Base-by-base conservation (phyloP, 2,113 vertebrate species). In the Eurystomus gularis region DNA sequence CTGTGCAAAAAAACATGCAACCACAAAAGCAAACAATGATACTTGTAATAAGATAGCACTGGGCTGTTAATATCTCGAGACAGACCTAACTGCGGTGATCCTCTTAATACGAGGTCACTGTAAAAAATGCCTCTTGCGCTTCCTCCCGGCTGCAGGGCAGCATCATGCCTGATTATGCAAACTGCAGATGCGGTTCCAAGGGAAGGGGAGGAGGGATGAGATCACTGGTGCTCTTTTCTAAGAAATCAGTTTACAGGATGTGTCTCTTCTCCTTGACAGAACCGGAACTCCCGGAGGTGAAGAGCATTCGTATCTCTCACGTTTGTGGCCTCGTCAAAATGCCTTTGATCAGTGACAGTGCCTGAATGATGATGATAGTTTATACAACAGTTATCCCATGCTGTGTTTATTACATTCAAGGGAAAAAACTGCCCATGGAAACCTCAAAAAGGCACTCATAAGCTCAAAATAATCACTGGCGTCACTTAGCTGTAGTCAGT, bases 141-240 rank as follows among this genome's bases (percentile, higher is more conserved):
- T 94, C 82, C 76, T 91, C 62, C 49, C 1, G 23, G 37, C 79
- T 75, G 81, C 80, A 94, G 88, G 71, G 71, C 31, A 93, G 85
- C 90, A 88, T 62, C 75, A 54, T 2, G 9, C 48, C 87, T 8
- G 1, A 58, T 91, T 91, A 88, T 70, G 76, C 88, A 76, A 77
- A 55, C 73, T 78, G 83, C 88, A 88, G 61, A 61, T 31, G 76
- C 8, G 0, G 33, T 94, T 91, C 79, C 79, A 84, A 86, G 57
- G 51, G 39, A 94, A 73, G 14, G n/a, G 51, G 35, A 88, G 64
- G 54, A 73, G 46, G 46, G 37, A 70, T 96, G 85, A 95, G 82
- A 72, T 91, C 94, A 95, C 62, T 48, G 71, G 25, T 55, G 52
- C 64, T 92, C 70, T 92, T 83, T 88, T 57, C 90, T 91, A 96